Evolutionary conservation across 2,888 invertebrate species (phyloP), one percentile per base, ranked within the genome.

Genomic region (Notodonta ziczac): DNA sequence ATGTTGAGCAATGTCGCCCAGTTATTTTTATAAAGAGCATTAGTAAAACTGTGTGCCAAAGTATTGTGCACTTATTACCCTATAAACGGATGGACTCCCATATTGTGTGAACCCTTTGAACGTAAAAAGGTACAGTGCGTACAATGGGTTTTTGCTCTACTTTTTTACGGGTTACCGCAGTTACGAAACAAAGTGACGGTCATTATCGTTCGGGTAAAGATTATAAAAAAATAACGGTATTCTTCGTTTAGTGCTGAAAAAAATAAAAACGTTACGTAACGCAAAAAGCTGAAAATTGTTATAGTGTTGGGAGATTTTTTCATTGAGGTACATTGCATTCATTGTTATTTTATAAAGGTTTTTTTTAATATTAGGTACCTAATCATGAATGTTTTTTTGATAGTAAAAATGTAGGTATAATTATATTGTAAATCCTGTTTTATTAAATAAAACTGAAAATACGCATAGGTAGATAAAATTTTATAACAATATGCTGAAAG

Each of bases 121-220:
- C 71, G 74, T 78, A 80, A 82, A 81, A 86, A 83, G 76, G 73
- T 73, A 70, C 72, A 70, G 75, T 76, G 82, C 83, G 86, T 82
- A 82, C 81, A 80, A 75, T 70, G 73, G 46, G 77, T 90, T 92
- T 91, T 91, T 92, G 89, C 91, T 89, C 88, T 73, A 89, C 70
- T 92, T 93, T 74, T 91, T 92, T 89, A 82, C 77, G 66, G 69
- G 74, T 80, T 72, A 91, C 93, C 93, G 78, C 93, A 91, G 86
- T 87, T 82, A 81, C 76, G 74, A 84, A 91, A 93, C 90, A 92
- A 86, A 78, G 83, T 83, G 77, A 70, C 76, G 79, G 74, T 81
- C 80, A 81, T 88, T 82, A 88, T 82, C 64, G 67, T 46, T 67
- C 56, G 52, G 65, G 65, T 69, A 61, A 74, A 65, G 68, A 72